phyloP scores from a whole-genome alignment of 1,140 invertebrate species.

The Paracyclopina nana region DNA sequence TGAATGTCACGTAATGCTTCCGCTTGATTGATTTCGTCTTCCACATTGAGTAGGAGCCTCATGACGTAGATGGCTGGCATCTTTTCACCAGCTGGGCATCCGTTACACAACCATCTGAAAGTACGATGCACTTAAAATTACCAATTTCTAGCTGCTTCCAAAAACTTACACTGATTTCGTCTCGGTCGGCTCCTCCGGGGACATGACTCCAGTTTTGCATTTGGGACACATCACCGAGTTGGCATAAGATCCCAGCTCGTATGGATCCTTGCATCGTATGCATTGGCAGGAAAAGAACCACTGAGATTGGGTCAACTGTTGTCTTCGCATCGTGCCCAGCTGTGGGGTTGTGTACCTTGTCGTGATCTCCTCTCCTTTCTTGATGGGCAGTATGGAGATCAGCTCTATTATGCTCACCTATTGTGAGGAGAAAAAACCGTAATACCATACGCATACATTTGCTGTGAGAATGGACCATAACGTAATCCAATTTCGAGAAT shows the following conservation, averaged over 20 bases:
- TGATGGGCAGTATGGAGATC: not conserved
- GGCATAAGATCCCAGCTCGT: not conserved
- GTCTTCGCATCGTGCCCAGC: not conserved
- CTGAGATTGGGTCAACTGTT: not conserved
- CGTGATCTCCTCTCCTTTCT: not conserved
- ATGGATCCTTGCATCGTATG: not conserved
- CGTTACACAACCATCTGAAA: not conserved
- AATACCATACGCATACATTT: too few species aligned
- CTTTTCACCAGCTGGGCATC: not conserved
- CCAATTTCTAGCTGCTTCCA: too few species aligned
- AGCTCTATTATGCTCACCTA: not conserved
- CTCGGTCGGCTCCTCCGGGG: not conserved
- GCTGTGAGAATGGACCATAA: too few species aligned
- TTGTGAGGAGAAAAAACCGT: too few species aligned
- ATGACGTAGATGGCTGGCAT: not conserved
- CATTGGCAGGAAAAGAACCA: not conserved
- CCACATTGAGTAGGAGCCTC: not conserved
- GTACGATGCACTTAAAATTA: not conserved
- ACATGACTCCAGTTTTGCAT: not conserved
- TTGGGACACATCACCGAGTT: not conserved
- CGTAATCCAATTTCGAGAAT: too few species aligned
- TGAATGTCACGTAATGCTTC: too few species aligned
- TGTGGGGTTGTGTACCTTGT: constrained; percentile 1
- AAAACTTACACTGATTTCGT: too few species aligned
- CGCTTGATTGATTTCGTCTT: not conserved